Evolutionary conservation across 2,113 vertebrate genomes (phyloP).

Genomic region (Caranx melampygus): DNA sequence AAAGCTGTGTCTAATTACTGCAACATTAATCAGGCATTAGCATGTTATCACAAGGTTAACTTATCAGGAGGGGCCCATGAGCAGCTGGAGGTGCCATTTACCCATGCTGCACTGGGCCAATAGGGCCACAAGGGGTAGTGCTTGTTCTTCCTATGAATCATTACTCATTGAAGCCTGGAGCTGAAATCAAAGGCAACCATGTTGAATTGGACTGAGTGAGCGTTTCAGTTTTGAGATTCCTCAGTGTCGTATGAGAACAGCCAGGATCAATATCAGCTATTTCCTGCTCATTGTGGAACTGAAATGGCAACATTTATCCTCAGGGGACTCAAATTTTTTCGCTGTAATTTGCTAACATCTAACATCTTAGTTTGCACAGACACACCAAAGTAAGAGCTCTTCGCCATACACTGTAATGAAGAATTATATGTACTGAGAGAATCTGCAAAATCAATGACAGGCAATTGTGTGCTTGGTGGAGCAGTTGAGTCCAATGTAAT

Average conservation of each 20-base stretch:
- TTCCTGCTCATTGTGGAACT: slow-evolving; percentile 57
- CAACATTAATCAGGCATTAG: slow-evolving; percentile 85
- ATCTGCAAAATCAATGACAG: slow-evolving; percentile 73
- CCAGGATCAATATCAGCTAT: slow-evolving; percentile 68
- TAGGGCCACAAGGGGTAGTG: slow-evolving; percentile 82
- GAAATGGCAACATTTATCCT: slow-evolving; percentile 39
- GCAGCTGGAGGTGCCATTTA: slow-evolving; percentile 78
- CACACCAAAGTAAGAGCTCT: slow-evolving; percentile 29
- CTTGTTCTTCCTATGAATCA: slow-evolving; percentile 76
- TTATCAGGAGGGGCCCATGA: slow-evolving; percentile 82
- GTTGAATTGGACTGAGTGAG: slow-evolving; percentile 60
- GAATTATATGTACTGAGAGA: slow-evolving; percentile 61
- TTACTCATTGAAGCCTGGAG: slow-evolving; percentile 38
- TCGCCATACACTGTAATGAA: slow-evolving; percentile 34
- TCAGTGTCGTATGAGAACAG: slow-evolving; percentile 46
- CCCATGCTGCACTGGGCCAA: slow-evolving; percentile 66
- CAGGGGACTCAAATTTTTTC: slow-evolving; percentile 52
- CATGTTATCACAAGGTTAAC: slow-evolving; percentile 86
- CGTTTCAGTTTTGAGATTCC: slow-evolving; percentile 44
- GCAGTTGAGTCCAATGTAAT: slow-evolving; percentile 67
- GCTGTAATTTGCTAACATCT: slow-evolving; percentile 65
- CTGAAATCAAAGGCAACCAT: slow-evolving; percentile 71
- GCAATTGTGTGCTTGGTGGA: slow-evolving; percentile 71
- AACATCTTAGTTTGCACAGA: slow-evolving; percentile 54
- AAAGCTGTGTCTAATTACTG: slow-evolving; percentile 86